Percentiles rank a stretch among this genome's conserved stretches.
phyloP scores from a whole-genome alignment of 2,113 vertebrate species.

The Phalacrocorax aristotelis region DNA sequence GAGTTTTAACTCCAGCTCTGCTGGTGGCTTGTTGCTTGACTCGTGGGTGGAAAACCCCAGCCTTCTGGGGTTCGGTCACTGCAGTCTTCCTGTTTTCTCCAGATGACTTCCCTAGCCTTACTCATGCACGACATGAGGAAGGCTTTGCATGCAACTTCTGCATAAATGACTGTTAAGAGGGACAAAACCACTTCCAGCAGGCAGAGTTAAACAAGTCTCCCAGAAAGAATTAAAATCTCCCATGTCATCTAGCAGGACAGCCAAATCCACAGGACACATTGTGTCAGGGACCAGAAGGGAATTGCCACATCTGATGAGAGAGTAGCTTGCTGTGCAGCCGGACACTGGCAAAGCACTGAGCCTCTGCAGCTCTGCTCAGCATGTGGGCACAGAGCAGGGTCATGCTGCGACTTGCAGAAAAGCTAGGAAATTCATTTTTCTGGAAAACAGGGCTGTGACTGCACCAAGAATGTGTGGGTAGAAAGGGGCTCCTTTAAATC shows the following conservation, averaged over 20 bases:
- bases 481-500: not conserved
- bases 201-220: not conserved
- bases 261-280: not conserved
- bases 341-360: not conserved
- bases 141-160: not conserved
- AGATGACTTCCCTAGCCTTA: not conserved
- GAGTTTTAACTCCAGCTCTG: not conserved
- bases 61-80: not conserved
- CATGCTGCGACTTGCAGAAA: not conserved
- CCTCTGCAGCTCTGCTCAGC: not conserved
- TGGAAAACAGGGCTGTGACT: not conserved
- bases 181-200: not conserved
- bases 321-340: not conserved
- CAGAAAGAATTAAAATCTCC: not conserved
- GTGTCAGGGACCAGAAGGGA: not conserved
- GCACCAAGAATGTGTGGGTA: not conserved
- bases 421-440: not conserved
- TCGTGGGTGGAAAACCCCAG: not conserved
- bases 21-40: not conserved
- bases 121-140: rapidly evolving
- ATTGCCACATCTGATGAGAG: not conserved
- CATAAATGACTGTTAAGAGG: not conserved
- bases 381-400: rapidly evolving
- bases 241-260: not conserved
- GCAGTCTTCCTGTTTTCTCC: not conserved